A percentile compares a stretch with the other conserved stretches of the same genome.
Evolutionary conservation across 2,888 invertebrate genomes (phyloP).

Genomic region (Mythimna albipuncta): DNA sequence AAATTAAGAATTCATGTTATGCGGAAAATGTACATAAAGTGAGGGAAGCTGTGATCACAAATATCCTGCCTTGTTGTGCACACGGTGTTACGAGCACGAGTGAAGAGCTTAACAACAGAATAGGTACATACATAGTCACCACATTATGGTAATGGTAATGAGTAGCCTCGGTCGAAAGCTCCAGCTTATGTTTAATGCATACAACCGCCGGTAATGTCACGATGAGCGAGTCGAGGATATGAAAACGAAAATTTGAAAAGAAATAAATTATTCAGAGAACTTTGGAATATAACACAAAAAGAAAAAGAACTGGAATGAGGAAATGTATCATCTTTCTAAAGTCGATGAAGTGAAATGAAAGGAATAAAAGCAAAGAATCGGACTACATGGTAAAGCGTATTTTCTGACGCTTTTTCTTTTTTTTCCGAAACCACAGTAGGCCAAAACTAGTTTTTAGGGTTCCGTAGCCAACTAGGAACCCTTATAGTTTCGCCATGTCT

Average conservation of each 20-base stretch:
- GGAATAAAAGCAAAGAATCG: not conserved
- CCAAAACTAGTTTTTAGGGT: not conserved
- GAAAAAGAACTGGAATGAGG: constrained; percentile 15
- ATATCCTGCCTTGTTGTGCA: not conserved
- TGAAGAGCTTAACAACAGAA: constrained; percentile 8
- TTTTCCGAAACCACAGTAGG: not conserved
- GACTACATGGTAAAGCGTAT: no score
- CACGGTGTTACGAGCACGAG: not conserved
- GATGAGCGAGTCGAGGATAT: constrained; percentile 1
- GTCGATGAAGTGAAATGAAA: constrained; percentile 8
- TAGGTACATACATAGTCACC: constrained; percentile 12
- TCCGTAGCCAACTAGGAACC: no score
- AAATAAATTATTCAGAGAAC: constrained; percentile 16
- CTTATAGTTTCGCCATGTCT: no score
- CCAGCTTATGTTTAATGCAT: constrained; percentile 36
- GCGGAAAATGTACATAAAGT: constrained; percentile 17
- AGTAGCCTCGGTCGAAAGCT: constrained; percentile 17
- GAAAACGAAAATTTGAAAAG: not conserved
- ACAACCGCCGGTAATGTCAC: not conserved
- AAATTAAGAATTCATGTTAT: constrained; percentile 1
- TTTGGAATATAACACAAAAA: constrained; percentile 13
- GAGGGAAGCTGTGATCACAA: not conserved
- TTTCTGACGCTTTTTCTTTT: not conserved
- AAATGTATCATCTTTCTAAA: constrained; percentile 7
- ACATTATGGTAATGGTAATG: constrained; percentile 43